Evolutionary conservation across 2,888 invertebrate species (phyloP).

Genomic region (Drosophila emarginata): DNA sequence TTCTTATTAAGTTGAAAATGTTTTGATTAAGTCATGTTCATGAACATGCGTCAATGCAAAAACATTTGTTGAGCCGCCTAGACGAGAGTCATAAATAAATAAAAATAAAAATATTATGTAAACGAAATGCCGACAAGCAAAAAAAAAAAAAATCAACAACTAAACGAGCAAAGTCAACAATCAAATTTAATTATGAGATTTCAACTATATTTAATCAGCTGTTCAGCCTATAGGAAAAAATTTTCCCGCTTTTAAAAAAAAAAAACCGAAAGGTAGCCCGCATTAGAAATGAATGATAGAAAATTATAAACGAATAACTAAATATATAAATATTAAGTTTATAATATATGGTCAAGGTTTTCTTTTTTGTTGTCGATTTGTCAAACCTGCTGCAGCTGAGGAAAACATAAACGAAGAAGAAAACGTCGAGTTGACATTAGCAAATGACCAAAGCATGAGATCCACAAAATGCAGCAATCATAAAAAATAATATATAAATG

Average conservation of each 20-base stretch:
- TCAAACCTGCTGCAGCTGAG: conserved; percentile 62
- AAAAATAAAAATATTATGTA: conserved; percentile 7
- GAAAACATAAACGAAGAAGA: conserved; percentile 41
- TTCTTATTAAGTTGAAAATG: conserved; percentile 10
- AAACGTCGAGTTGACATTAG: conserved; percentile 60
- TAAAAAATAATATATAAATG: neutral
- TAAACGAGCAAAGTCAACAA: neutral
- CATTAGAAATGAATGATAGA: conserved; percentile 14
- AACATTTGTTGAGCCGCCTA: conserved; percentile 20
- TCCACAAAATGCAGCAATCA: conserved; percentile 44
- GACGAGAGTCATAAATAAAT: conserved; percentile 6
- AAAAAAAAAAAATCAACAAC: neutral
- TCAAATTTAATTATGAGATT: neutral
- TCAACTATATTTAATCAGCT: conserved; percentile 1
- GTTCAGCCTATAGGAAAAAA: neutral
- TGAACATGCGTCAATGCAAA: conserved; percentile 46
- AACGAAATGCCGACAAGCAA: conserved; percentile 8
- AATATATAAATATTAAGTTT: conserved; percentile 2
- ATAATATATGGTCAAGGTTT: conserved; percentile 70
- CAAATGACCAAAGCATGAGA: conserved; percentile 50
- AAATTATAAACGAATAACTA: conserved; percentile 2
- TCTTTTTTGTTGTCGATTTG: conserved; percentile 12
- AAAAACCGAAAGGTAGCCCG: neutral
- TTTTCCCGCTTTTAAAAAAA: neutral
- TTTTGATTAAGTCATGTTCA: conserved; percentile 63